Conservation (phyloP, 1,140 invertebrate species). For the Pinna nobilis region DNA sequence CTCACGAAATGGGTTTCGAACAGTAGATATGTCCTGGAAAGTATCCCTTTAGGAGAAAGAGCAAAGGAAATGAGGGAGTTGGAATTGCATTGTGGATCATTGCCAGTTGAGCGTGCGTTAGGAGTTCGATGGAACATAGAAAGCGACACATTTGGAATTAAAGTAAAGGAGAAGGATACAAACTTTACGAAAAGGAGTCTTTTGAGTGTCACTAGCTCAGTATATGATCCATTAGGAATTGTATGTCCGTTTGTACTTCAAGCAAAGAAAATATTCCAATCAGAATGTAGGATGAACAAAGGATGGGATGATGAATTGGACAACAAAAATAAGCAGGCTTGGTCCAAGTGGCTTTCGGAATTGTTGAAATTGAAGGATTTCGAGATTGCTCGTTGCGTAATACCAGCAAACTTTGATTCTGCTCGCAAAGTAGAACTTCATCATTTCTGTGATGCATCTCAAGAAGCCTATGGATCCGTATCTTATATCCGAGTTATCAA, state of each 20-base stretch:
- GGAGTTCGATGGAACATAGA: constrained; percentile 49
- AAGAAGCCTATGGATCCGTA: constrained; percentile 38
- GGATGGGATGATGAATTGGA: constrained; percentile 39
- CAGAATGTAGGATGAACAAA: constrained; percentile 16
- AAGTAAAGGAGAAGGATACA: constrained; percentile 19
- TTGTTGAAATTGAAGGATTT: constrained; percentile 12
- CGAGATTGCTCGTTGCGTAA: constrained; percentile 27
- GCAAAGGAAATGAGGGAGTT: constrained; percentile 26
- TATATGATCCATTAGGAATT: constrained; percentile 29
- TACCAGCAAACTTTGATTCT: constrained; percentile 24
- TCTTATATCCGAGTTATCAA: constrained; percentile 35
- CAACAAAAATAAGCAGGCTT: constrained; percentile 5
- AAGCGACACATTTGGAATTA: constrained; percentile 36
- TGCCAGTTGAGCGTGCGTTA: constrained; percentile 41
- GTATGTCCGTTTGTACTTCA: constrained; percentile 29
- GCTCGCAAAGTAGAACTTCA: constrained; percentile 27
- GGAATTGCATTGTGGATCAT: constrained; percentile 7
- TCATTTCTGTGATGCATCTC: constrained; percentile 45
- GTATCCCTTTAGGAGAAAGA: constrained; percentile 19
- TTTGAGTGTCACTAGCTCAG: constrained; percentile 13
- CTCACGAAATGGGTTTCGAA: constrained; percentile 26
- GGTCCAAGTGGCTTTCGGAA: constrained; percentile 31
- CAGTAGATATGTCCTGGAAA: constrained; percentile 32
- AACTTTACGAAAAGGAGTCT: constrained; percentile 38
- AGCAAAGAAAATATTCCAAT: constrained; percentile 41